Conservation (phyloP, 2,888 invertebrate genomes). For the Drosophila neoperkinsi region DNA sequence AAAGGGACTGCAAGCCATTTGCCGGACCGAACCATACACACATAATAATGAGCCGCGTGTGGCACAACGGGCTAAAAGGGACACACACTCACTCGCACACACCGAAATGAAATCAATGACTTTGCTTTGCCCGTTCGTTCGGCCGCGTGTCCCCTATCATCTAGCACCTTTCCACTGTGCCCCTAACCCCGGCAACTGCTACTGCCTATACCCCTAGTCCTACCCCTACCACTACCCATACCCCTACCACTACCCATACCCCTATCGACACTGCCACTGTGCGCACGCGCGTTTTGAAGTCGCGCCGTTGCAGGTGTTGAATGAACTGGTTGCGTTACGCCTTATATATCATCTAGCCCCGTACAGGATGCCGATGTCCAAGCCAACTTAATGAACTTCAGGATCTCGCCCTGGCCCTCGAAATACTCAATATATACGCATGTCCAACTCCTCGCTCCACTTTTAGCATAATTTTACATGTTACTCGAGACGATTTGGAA, state of each 20-base stretch:
- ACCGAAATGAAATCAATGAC: conserved; percentile 64
- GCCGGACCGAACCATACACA: conserved; percentile 48
- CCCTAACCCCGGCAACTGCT: conserved; percentile 1
- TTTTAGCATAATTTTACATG: conserved; percentile 52
- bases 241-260: neutral
- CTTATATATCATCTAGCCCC: conserved; percentile 61
- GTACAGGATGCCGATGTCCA: conserved; percentile 16
- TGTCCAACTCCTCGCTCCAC: conserved; percentile 18
- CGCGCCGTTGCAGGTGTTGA: conserved; percentile 72
- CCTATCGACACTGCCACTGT: conserved; percentile 32
- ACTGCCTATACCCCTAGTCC: conserved; percentile 1
- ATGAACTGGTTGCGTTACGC: conserved; percentile 74
- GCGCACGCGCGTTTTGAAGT: conserved; percentile 66
- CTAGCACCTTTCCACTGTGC: conserved; percentile 46
- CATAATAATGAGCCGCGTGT: conserved; percentile 73
- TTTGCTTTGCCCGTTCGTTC: conserved; percentile 41
- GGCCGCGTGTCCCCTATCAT: conserved; percentile 62
- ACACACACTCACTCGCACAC: conserved; percentile 18
- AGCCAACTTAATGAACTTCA: conserved; percentile 32
- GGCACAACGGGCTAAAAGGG: conserved; percentile 41
- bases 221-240: neutral
- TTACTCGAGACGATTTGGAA: conserved; percentile 1
- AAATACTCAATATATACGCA: conserved; percentile 1
- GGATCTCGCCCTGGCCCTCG: conserved; percentile 13
- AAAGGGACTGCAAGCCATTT: neutral